Conservation (phyloP, 2,113 vertebrate species). For the Danionella cerebrum region DNA sequence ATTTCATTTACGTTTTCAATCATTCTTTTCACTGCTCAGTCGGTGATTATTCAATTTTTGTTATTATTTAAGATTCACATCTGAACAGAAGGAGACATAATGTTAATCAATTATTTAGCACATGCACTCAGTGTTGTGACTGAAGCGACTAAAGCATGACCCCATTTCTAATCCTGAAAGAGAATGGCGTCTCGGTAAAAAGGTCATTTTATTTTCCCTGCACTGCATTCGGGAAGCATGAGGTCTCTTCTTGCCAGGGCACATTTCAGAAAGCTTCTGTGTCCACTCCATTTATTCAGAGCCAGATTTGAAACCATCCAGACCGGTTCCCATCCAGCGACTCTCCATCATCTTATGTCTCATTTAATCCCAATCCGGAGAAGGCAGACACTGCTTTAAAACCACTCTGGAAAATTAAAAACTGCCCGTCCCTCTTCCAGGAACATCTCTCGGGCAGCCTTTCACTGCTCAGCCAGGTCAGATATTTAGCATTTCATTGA, state of each 20-base stretch:
- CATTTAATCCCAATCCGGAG: conserved; percentile 49
- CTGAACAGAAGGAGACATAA: background rate
- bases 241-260: background rate
- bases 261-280: conserved; percentile 31
- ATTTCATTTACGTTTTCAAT: no score
- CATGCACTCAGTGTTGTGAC: background rate
- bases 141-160: background rate
- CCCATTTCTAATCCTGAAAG: background rate
- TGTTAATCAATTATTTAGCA: background rate
- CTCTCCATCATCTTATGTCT: conserved; percentile 35
- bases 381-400: conserved; percentile 35
- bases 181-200: background rate
- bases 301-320: conserved; percentile 14
- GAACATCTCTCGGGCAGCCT: conserved; percentile 12
- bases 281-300: conserved; percentile 34
- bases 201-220: background rate
- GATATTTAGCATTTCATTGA: conserved; percentile 43
- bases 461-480: conserved; percentile 21
- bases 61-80: no score
- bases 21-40: no score
- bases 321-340: conserved; percentile 35
- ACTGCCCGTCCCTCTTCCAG: conserved; percentile 16
- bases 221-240: background rate
- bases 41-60: no score
- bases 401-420: conserved; percentile 52